phyloP scores from a whole-genome alignment of 2,113 vertebrate genomes.

The Bambusicola thoracicus region DNA sequence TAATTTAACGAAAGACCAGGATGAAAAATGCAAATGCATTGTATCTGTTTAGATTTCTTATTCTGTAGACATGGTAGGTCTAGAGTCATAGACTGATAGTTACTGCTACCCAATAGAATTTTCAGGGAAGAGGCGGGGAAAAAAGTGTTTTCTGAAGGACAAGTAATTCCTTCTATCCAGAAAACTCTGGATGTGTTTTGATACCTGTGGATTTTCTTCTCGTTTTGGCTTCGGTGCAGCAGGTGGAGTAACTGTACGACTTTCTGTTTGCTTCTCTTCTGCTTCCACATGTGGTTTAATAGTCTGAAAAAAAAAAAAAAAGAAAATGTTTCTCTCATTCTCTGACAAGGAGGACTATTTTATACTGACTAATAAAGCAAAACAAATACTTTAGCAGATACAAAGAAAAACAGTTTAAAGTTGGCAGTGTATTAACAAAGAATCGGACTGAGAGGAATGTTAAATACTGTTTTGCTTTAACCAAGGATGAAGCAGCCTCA shows the following conservation, averaged over 20 bases:
- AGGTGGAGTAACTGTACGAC: conserved; percentile 83
- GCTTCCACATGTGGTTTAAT: conserved; percentile 88
- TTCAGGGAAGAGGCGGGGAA: background rate
- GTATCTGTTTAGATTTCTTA: background rate
- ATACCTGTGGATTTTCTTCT: conserved; percentile 96
- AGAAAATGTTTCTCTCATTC: conserved; percentile 40
- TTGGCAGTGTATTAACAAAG: background rate
- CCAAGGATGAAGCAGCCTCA: background rate
- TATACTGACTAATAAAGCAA: conserved; percentile 17
- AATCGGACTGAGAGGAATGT: background rate
- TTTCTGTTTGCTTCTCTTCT: conserved; percentile 86
- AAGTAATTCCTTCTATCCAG: background rate
- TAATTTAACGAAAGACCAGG: background rate
- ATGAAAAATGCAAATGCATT: background rate
- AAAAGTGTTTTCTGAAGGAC: background rate
- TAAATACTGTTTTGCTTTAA: conserved; percentile 23
- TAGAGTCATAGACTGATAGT: background rate
- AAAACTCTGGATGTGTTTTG: background rate
- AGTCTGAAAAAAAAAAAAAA: conserved; percentile 77
- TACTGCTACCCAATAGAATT: background rate
- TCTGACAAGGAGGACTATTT: background rate
- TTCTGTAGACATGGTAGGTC: background rate
- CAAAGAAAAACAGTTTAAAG: background rate
- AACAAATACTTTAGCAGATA: background rate
- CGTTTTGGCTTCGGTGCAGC: conserved; percentile 90